Conservation (phyloP, 2,113 vertebrate genomes). For the Archocentrus centrarchus region DNA sequence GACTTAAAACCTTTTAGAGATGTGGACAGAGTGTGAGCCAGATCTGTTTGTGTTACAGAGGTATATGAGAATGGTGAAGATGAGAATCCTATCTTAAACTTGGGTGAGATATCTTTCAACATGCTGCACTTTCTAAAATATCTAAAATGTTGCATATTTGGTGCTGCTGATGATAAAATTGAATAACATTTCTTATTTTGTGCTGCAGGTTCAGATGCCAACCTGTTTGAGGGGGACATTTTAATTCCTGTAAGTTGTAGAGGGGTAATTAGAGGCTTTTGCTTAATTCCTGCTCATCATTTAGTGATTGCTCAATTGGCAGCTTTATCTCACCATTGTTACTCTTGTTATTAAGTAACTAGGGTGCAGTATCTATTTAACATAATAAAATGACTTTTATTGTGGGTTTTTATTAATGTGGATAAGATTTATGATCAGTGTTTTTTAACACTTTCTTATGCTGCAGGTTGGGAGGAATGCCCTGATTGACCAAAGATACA, state of each 20-base stretch:
- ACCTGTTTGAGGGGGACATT: constrained; percentile 91
- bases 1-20: not conserved
- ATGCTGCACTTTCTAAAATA: not conserved
- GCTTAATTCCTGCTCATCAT: not conserved
- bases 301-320: not conserved
- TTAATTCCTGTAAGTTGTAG: constrained; percentile 73
- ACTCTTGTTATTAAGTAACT: not conserved
- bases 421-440: not conserved
- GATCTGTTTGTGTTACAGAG: constrained; percentile 58
- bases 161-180: not conserved
- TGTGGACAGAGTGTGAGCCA: not conserved
- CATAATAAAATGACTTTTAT: not conserved
- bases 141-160: not conserved
- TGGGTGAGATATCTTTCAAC: constrained; percentile 60
- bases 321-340: not conserved
- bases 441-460: constrained; percentile 37
- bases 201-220: constrained; percentile 81
- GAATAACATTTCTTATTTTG: not conserved
- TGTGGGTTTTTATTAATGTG: not conserved
- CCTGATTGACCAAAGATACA: constrained; percentile 76
- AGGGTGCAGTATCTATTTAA: not conserved
- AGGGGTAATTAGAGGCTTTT: not conserved
- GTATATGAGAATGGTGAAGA: constrained; percentile 72
- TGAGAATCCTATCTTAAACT: constrained; percentile 76
- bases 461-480: constrained; percentile 81